A percentile compares a stretch with the other conserved stretches of the same genome.
phyloP scores from a whole-genome alignment of 53 echinoderm and acorn worm genomes.

The Henricia sp. region DNA sequence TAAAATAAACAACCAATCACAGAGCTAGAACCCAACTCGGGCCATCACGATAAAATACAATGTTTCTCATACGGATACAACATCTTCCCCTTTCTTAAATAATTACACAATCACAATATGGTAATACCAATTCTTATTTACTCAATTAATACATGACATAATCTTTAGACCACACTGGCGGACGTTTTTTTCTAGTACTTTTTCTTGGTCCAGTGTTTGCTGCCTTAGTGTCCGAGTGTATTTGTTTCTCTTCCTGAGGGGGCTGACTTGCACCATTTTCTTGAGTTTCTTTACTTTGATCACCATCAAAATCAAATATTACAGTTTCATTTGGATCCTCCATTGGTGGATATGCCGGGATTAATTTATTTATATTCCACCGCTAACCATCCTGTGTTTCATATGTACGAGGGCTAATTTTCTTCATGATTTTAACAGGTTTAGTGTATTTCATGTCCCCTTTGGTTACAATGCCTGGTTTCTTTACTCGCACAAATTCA shows the following conservation, averaged over 20 bases:
- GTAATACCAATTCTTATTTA: too few relatives aligned
- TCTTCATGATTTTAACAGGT: conserved; percentile 25
- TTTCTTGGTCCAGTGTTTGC: neutral
- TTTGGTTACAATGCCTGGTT: conserved; percentile 34
- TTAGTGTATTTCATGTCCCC: conserved; percentile 24
- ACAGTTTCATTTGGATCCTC: neutral
- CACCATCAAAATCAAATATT: too few relatives aligned
- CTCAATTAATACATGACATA: neutral
- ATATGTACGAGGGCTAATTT: conserved; percentile 27
- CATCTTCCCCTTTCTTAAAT: too few relatives aligned
- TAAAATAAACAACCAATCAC: too few relatives aligned
- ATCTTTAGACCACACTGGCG: neutral
- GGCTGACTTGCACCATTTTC: neutral
- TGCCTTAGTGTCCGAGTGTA: neutral
- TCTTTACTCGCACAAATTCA: conserved; percentile 52
- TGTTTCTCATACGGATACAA: too few relatives aligned
- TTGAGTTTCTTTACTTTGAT: neutral
- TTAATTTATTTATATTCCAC: conserved; percentile 51
- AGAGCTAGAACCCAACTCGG: too few relatives aligned
- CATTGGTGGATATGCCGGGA: neutral
- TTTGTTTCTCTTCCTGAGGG: neutral
- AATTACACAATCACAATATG: too few relatives aligned
- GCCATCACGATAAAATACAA: too few relatives aligned
- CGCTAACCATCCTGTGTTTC: neutral
- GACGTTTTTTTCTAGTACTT: neutral